phyloP scores from a whole-genome alignment of 2,113 vertebrate genomes.

The Callospermophilus lateralis region DNA sequence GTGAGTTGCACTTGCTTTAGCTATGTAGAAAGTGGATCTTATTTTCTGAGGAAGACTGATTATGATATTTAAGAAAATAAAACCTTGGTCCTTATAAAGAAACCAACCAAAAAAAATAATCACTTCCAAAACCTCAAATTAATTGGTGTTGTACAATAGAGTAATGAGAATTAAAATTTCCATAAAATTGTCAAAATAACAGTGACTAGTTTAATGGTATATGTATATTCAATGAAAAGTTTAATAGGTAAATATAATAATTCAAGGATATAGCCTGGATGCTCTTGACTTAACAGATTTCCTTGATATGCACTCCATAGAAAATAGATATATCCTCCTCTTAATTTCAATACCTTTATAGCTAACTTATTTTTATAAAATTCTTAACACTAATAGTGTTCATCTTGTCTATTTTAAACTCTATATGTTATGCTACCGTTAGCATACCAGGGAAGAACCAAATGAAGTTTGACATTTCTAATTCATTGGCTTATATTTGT shows the following conservation, averaged over 20 bases:
- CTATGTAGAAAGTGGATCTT: not conserved
- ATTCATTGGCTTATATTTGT: conserved; percentile 37
- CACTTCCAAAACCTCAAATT: not conserved
- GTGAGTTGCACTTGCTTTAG: not conserved
- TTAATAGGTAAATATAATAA: not conserved
- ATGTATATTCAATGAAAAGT: not conserved
- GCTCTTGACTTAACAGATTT: not conserved
- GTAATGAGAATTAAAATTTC: not conserved
- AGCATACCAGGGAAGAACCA: not conserved
- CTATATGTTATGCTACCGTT: not conserved
- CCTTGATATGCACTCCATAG: not conserved
- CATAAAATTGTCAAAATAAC: not conserved
- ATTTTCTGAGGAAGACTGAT: not conserved
- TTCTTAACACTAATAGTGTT: not conserved
- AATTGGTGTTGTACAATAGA: not conserved
- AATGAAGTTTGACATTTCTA: not conserved
- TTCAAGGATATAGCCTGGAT: not conserved
- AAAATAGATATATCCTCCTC: not conserved
- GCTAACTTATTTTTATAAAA: not conserved
- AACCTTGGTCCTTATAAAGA: not conserved
- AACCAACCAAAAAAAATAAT: not conserved
- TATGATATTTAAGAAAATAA: conserved; percentile 20
- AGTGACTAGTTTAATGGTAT: not conserved
- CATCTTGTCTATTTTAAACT: not conserved
- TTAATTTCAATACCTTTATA: not conserved